Conservation (phyloP, 2,113 vertebrate genomes). For the Baryphthengus martii region DNA sequence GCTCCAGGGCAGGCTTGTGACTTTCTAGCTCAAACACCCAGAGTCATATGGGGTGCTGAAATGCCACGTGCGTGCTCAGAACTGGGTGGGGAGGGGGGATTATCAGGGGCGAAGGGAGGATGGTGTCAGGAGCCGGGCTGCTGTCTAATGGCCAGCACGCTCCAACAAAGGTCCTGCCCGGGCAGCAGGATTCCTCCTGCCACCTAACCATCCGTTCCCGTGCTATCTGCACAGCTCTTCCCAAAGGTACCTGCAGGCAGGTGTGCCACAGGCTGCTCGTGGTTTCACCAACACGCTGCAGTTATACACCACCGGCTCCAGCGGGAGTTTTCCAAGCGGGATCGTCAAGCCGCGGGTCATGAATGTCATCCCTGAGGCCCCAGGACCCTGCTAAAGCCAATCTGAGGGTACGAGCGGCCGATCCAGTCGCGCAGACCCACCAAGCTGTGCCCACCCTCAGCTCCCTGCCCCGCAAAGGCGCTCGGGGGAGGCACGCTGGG, state of each 20-base stretch:
- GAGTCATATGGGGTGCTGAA: neutral
- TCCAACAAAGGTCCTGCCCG: neutral
- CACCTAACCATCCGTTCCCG: neutral
- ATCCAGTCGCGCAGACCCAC: neutral
- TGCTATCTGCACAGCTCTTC: fast-evolving
- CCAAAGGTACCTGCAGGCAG: neutral
- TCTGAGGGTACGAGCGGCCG: neutral
- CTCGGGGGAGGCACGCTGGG: fast-evolving
- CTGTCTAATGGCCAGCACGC: fast-evolving
- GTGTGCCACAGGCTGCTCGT: neutral
- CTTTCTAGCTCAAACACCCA: neutral
- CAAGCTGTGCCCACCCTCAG: neutral
- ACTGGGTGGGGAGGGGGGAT: neutral
- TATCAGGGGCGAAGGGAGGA: neutral
- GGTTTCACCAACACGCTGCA: neutral
- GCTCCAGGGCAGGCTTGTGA: neutral
- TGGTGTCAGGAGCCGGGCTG: neutral
- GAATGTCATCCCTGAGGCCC: fast-evolving
- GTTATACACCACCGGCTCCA: neutral
- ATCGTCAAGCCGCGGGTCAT: neutral
- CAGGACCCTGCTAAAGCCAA: neutral
- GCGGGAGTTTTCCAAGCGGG: neutral
- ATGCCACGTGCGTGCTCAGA: neutral
- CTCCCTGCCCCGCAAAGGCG: neutral
- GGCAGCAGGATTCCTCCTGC: neutral